Evolutionary conservation across 2,113 vertebrate genomes (phyloP).

Genomic region (Manacus vitellinus): DNA sequence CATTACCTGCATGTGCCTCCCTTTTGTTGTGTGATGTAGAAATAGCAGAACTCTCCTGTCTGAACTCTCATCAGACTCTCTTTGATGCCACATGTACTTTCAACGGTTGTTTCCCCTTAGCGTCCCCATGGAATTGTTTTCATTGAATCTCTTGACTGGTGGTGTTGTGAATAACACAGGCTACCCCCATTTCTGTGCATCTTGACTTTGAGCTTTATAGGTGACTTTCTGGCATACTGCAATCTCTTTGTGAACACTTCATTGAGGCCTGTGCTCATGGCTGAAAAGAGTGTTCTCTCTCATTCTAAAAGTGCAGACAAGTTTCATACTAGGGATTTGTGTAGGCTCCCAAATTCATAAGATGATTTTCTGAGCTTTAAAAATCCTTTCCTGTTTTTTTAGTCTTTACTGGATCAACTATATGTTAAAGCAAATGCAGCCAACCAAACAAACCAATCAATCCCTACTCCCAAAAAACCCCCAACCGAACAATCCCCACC

Average conservation of each 20-base stretch:
- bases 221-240: background rate
- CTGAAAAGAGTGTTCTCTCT: background rate
- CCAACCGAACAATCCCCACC: fast-evolving
- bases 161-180: background rate
- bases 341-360: background rate
- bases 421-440: background rate
- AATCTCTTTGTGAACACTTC: background rate
- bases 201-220: background rate
- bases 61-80: too few species aligned
- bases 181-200: background rate
- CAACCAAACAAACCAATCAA: background rate
- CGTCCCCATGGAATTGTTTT: fast-evolving
- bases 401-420: background rate
- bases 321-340: background rate
- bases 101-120: background rate
- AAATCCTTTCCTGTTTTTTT: background rate
- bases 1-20: background rate
- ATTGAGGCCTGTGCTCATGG: background rate
- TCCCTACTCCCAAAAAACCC: fast-evolving
- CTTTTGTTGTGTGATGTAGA: background rate
- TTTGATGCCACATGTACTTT: background rate
- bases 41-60: background rate
- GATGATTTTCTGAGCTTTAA: background rate
- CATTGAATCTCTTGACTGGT: background rate
- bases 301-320: background rate